Evolutionary conservation across 2,888 invertebrate genomes (phyloP).

Genomic region (Tromatobia lineatoria): DNA sequence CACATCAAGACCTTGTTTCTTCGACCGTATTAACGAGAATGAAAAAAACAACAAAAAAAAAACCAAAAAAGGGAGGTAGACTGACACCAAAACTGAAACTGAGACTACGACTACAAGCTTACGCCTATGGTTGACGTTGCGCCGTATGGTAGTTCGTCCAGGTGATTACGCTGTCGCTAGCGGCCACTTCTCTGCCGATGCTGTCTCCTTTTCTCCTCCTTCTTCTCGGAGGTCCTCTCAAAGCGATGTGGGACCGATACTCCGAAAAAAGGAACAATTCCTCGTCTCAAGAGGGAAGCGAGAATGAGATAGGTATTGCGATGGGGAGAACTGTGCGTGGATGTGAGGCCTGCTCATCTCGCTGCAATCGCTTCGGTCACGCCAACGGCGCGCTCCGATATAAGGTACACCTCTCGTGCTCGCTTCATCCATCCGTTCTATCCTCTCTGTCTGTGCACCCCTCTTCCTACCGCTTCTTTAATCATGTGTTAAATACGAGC

Average conservation of each 20-base stretch:
- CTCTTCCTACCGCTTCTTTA: slow-evolving; percentile 77
- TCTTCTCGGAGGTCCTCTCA: slow-evolving; percentile 73
- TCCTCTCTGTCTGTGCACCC: slow-evolving; percentile 65
- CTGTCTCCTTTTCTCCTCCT: slow-evolving; percentile 56
- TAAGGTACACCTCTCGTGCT: slow-evolving; percentile 37
- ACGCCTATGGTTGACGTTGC: slow-evolving; percentile 74
- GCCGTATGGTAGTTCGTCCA: slow-evolving; percentile 81
- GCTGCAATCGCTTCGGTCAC: slow-evolving; percentile 82
- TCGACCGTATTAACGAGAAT: slow-evolving; percentile 9
- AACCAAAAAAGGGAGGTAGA: slow-evolving; percentile 40
- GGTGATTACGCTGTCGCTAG: slow-evolving; percentile 85
- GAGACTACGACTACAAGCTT: slow-evolving; percentile 35
- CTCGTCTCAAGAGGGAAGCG: slow-evolving; percentile 64
- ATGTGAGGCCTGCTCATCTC: slow-evolving; percentile 75
- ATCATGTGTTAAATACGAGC: slow-evolving; percentile 85
- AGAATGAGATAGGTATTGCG: slow-evolving; percentile 60
- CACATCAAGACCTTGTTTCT: slow-evolving; percentile 29
- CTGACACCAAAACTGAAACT: slow-evolving; percentile 3
- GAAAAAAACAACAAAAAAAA: neutral
- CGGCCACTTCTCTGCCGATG: slow-evolving; percentile 74
- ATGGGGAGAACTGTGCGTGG: slow-evolving; percentile 44
- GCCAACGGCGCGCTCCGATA: slow-evolving; percentile 74
- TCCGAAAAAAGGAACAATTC: slow-evolving; percentile 42
- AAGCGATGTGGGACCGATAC: slow-evolving; percentile 69
- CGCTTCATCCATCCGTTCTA: slow-evolving; percentile 56